Evolutionary conservation across 2,113 vertebrate genomes (phyloP).

Genomic region (Ondatra zibethicus): DNA sequence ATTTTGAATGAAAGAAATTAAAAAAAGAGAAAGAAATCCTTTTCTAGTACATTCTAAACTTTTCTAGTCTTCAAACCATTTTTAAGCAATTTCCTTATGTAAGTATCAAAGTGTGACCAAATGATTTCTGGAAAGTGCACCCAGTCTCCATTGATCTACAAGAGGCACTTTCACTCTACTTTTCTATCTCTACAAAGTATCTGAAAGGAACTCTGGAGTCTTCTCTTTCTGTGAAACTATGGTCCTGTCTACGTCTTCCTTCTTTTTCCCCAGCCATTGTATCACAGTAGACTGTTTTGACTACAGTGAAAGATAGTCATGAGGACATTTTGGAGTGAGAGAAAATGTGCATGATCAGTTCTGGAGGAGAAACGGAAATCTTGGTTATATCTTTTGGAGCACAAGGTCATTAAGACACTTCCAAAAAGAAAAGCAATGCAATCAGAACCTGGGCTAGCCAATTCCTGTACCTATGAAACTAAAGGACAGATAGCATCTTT

Average conservation of each 20-base stretch:
- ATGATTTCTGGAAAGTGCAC: not conserved
- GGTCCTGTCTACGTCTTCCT: not conserved
- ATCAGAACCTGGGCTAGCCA: not conserved
- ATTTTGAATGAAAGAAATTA: too few species aligned
- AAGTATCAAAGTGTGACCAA: not conserved
- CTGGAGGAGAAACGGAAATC: not conserved
- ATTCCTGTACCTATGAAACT: not conserved
- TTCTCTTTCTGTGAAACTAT: not conserved
- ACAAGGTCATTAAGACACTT: not conserved
- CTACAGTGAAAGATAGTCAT: not conserved
- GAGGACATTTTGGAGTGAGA: not conserved
- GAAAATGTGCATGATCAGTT: not conserved
- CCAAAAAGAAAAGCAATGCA: not conserved
- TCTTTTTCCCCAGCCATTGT: not conserved
- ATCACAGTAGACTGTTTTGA: not conserved
- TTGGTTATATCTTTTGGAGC: not conserved
- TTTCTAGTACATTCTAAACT: not conserved
- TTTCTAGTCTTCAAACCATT: not conserved
- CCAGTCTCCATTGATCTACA: not conserved
- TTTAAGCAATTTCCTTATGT: not conserved
- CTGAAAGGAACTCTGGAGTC: not conserved
- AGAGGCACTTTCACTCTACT: not conserved
- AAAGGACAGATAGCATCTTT: not conserved
- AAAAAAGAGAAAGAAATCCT: constrained; percentile 1
- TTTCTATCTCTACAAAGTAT: not conserved